These are phyloP conservation scores for Chrosomus eos DNA, from an alignment of 2,797 vertebrate species.

Conservation along the genomic window DNA sequence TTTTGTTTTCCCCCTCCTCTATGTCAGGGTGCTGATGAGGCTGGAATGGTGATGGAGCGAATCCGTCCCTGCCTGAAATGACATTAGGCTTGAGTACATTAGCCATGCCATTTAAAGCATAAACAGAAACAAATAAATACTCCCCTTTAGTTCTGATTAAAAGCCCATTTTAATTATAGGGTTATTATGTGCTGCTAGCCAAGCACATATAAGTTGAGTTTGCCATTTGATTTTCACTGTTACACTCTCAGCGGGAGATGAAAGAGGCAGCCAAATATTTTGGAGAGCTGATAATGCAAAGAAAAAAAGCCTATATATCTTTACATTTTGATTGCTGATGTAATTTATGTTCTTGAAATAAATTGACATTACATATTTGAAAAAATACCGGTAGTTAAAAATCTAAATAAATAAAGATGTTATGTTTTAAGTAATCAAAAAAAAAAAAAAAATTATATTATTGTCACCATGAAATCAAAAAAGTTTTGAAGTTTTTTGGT, in stretches of 20 bases:
- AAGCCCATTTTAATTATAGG: conserved; percentile 58
- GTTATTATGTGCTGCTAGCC: conserved; percentile 56
- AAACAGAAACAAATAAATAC: conserved; percentile 66
- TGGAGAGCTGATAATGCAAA: neutral
- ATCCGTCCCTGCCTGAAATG: conserved; percentile 62
- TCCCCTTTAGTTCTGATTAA: conserved; percentile 61
- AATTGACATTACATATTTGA: neutral
- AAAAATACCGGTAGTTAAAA: neutral
- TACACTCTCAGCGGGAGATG: conserved; percentile 35
- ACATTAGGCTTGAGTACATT: conserved; percentile 72
- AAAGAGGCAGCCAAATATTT: conserved; percentile 1
- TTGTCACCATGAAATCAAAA: neutral
- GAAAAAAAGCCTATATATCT: neutral
- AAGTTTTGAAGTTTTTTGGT: no score
- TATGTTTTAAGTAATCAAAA: neutral
- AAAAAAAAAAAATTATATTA: neutral
- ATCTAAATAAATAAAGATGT: neutral
- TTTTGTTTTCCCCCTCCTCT: conserved; percentile 43
- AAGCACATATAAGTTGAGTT: conserved; percentile 47
- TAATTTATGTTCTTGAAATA: neutral
- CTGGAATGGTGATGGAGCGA: conserved; percentile 66
- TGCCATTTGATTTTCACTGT: conserved; percentile 26
- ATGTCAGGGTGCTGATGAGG: conserved; percentile 65
- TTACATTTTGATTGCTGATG: neutral
- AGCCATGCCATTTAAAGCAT: conserved; percentile 67